Conservation (phyloP, 2,797 vertebrate species). For the Novumbra hubbsi region DNA sequence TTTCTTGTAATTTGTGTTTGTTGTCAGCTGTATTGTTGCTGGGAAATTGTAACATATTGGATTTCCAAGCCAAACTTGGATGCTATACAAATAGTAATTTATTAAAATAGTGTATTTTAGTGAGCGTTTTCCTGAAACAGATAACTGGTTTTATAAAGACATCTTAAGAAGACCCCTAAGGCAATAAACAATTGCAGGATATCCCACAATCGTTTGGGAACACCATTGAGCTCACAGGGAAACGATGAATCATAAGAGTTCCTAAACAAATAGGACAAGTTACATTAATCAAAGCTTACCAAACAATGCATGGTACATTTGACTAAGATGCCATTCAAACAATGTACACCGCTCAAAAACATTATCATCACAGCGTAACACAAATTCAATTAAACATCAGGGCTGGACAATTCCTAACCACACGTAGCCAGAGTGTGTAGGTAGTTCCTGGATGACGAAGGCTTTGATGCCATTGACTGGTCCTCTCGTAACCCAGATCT, state of each 20-base stretch:
- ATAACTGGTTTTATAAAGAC: not conserved
- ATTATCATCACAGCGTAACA: no score
- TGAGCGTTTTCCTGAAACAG: not conserved
- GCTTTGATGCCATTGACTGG: no score
- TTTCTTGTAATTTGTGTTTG: no score
- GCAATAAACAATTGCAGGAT: slow-evolving; percentile 3
- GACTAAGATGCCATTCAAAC: slow-evolving; percentile 14
- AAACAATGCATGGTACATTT: slow-evolving; percentile 6
- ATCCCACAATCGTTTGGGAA: slow-evolving; percentile 14
- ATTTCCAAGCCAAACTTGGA: not conserved
- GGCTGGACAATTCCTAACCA: no score
- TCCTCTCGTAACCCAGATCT: no score
- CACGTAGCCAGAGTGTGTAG: no score
- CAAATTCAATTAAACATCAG: no score
- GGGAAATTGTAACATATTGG: not conserved
- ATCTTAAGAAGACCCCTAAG: not conserved
- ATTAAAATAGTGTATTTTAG: slow-evolving; percentile 3
- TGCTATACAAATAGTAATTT: not conserved
- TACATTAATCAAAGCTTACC: slow-evolving; percentile 49
- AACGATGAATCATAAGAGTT: slow-evolving; percentile 38
- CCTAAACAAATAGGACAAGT: slow-evolving; percentile 65
- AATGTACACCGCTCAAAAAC: slow-evolving; percentile 46
- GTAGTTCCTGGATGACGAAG: no score
- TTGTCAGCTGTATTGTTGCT: no score
- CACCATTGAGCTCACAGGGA: slow-evolving; percentile 7